These are phyloP conservation scores for Elysia crispata DNA, from an alignment of 2,888 invertebrate genomes.

Conservation along the genomic window DNA sequence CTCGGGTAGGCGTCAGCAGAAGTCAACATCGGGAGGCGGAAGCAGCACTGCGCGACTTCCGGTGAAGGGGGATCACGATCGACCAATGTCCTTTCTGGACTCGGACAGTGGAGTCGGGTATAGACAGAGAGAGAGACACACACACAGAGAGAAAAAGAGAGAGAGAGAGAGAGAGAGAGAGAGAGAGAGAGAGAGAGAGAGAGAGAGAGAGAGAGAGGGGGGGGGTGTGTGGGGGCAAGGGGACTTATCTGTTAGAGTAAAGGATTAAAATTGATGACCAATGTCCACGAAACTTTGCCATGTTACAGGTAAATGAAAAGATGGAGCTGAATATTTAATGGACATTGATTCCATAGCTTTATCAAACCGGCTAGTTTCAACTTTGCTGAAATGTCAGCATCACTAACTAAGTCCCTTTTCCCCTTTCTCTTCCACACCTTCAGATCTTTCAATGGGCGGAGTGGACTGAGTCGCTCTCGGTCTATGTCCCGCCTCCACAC, in stretches of 20 bases:
- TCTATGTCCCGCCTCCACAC: slow-evolving; percentile 62
- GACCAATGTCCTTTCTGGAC: slow-evolving; percentile 58
- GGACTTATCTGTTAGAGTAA: background rate
- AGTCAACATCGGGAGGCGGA: background rate
- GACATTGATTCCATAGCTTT: background rate
- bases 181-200: slow-evolving; percentile 38
- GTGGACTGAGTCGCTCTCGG: slow-evolving; percentile 53
- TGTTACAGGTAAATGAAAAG: background rate
- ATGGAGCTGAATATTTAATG: background rate
- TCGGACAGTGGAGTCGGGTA: slow-evolving; percentile 72
- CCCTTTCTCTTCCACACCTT: too few species aligned
- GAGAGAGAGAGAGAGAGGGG: slow-evolving; percentile 22
- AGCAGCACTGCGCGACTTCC: slow-evolving; percentile 42
- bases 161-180: slow-evolving; percentile 34
- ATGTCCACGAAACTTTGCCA: background rate
- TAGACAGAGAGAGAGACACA: slow-evolving; percentile 26
- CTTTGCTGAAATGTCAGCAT: slow-evolving; percentile 63
- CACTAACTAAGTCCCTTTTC: slow-evolving; percentile 52
- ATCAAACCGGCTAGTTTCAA: slow-evolving; percentile 21
- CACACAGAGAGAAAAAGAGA: slow-evolving; percentile 15
- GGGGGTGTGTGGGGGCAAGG: background rate
- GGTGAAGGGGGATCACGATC: slow-evolving; percentile 50
- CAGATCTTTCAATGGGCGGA: too few species aligned
- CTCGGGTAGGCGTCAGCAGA: too few species aligned
- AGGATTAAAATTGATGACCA: background rate